Percentiles rank a stretch among this genome's conserved stretches.
These are phyloP conservation scores for Coenobita brevimanus DNA, from an alignment of 1,140 invertebrate species.

Conservation along the genomic window DNA sequence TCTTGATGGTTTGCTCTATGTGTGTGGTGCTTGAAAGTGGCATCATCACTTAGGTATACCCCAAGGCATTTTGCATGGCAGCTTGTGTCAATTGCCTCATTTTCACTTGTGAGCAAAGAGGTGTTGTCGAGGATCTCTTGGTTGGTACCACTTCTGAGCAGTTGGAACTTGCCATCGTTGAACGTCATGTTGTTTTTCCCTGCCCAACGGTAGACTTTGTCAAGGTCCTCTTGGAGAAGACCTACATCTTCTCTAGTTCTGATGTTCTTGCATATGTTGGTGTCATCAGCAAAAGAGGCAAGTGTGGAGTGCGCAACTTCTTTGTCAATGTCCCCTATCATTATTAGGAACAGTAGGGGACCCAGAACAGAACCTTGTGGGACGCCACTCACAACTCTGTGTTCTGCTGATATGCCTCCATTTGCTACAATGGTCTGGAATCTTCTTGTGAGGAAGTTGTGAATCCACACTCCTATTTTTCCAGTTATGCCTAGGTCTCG, in stretches of 20 bases:
- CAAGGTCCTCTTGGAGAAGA: background rate
- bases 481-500: background rate
- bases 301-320: background rate
- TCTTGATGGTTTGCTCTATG: too few species aligned
- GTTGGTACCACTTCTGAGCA: background rate
- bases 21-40: too few species aligned
- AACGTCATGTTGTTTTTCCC: background rate
- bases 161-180: background rate
- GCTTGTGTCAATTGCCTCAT: too few species aligned
- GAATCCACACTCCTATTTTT: background rate
- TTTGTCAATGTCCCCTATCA: background rate
- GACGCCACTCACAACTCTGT: conserved; percentile 5
- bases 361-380: conserved; percentile 1
- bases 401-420: background rate
- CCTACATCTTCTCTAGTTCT: background rate
- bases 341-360: conserved; percentile 18
- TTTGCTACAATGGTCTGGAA: background rate
- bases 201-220: background rate
- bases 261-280: background rate
- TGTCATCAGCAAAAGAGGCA: background rate
- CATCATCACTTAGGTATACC: too few species aligned
- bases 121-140: background rate
- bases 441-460: background rate
- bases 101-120: conserved; percentile 1
- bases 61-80: background rate